Evolutionary conservation across 2,113 vertebrate species (phyloP), one percentile per base, ranked within the genome.

Genomic region (Haliaeetus leucogaster): DNA sequence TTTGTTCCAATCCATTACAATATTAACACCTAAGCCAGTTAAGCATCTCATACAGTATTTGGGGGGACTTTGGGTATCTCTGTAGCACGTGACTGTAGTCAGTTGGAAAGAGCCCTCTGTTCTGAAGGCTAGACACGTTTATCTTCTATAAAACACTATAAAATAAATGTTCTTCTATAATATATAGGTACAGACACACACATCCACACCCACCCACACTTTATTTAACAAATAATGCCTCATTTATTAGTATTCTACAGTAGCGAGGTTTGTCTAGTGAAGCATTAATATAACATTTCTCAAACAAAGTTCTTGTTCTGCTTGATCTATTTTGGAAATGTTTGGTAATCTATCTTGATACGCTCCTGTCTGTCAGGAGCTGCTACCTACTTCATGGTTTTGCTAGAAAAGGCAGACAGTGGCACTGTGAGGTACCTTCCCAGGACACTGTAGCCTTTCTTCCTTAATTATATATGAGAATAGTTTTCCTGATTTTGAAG

Each of bases 271-370:
- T 89, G 65, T 67, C 82, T 90, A 84, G 77, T 34, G 36, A 90
- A 94, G 89, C 93, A 87, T 89, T 96, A 96, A 88, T 58, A 40
- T 59, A 93, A 77, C 53, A 89, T 89, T 95, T 96, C 93, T 94
- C 58, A 84, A 90, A 94, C 19, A 21, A 94, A 94, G 79, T 95
- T 89, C 90, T 65, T 85, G 68, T 95, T 96, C 89, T 94, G 84
- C 92, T 94, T 96, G 79, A 95, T 89, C 71, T 95, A 16, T 63
- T 91, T 82, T 36, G 59, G 87, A 95, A 89, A 91, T 61, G 32
- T 76, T 92, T 82, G 50, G 89, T 85, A 94, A 97, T 95, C 80
- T 89, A 80, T 97, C 96, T 97, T 96, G 86, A 93, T 94, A 93
- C 0, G 2, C n/a, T 87, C 58, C 74, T 94, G 90, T 92, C 95